Conservation (phyloP, 1,140 invertebrate species). For the Limonius californicus region DNA sequence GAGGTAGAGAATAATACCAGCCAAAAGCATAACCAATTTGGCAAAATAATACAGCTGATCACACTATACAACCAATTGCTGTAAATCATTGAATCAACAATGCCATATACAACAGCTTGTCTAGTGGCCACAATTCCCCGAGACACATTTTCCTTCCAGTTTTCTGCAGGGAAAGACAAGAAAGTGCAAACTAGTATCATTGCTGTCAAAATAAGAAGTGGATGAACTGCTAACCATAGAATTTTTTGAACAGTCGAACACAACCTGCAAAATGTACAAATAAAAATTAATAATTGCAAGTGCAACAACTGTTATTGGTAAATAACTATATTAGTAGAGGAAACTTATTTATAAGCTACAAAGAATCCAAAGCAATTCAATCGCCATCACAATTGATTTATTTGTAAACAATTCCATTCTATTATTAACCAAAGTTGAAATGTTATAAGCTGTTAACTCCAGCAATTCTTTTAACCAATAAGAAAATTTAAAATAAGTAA, state of each 20-base stretch:
- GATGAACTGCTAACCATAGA: constrained; percentile 66
- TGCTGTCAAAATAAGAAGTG: constrained; percentile 58
- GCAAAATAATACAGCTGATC: constrained; percentile 51
- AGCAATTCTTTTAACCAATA: no score
- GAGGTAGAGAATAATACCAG: constrained; percentile 27
- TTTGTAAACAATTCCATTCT: no score
- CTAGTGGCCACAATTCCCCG: constrained; percentile 63
- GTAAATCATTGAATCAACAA: constrained; percentile 76
- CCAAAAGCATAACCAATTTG: constrained; percentile 61
- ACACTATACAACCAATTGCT: constrained; percentile 64
- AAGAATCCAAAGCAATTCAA: no score
- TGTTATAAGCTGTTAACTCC: no score
- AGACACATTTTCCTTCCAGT: constrained; percentile 47
- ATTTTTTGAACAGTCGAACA: constrained; percentile 47
- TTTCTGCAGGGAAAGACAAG: constrained; percentile 60
- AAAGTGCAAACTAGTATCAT: constrained; percentile 59
- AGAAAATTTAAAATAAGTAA: no score
- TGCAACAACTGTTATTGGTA: no score
- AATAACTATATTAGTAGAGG: no score
- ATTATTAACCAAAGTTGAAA: no score
- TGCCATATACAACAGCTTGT: constrained; percentile 71
- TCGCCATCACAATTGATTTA: no score
- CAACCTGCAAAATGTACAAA: constrained; percentile 44
- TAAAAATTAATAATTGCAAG: no score
- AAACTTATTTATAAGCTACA: no score